Evolutionary conservation across 2,113 vertebrate species (phyloP), one percentile per base, ranked within the genome.

Genomic region (Zosterops hypoxanthus): DNA sequence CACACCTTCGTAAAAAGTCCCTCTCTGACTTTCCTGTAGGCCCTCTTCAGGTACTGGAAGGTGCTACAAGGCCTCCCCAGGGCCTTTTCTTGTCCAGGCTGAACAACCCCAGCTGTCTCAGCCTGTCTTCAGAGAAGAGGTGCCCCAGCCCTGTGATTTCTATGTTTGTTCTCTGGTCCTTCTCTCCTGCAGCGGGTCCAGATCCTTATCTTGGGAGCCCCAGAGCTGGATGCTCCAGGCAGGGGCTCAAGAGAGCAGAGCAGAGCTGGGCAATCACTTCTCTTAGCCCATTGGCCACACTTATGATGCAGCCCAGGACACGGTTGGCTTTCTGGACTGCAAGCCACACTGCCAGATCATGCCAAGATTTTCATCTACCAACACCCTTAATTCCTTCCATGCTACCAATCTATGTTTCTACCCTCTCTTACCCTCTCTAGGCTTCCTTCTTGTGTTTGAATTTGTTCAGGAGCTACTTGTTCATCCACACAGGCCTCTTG

Each of bases 271-370:
- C 7, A 60, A 5, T 68, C 6, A 29, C n/a, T 25, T 59, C 55
- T 9, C 5, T 53, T 0, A 1, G 19, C 17, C 20, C 39, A 6
- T 21, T 75, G 6, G 17, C n/a, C 24, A 8, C 8, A 14, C 16
- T 68, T 68, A 20, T 34, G 11, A 47, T 41, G 24, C 29, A n/a
- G 39, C 16, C 52, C 46, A 75, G 29, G 16, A 47, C 34, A 12
- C 0, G 2, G 39, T 4, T 89, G 39, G 17, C 24, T 68, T 82
- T 82, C 53, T 82, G 46, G 61, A 52, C 24, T 82, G 24, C 16
- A 47, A 41, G 24, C 12, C 46, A 18, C 12, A 18, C 31, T 82
- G n/a, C n/a, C 29, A 55, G 24, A 53, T 61, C 16, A 31, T 68
- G 41, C 17, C 70, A 68, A 75, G 24, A 16, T 47, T 75, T 89